Evolutionary conservation across 92 coral and sea anemone genomes (phyloP), one percentile per base, ranked within the genome.

Genomic region (Scolanthus callimorphus): DNA sequence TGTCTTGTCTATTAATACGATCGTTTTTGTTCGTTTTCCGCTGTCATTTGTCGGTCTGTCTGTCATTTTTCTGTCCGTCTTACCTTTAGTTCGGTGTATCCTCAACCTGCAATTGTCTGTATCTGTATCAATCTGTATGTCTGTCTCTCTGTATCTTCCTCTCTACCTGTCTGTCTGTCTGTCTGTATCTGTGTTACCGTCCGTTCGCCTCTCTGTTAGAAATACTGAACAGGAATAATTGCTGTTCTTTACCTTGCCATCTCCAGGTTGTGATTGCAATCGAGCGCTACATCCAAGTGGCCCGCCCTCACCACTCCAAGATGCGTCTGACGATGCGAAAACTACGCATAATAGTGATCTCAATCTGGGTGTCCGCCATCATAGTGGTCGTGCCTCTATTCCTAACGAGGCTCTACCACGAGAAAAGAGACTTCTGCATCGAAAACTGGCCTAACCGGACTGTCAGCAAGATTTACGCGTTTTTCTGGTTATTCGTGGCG

Each of bases 371-470:
- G 19, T 21, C 67, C 1, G 57, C 76, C 31, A 59, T 28, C 10
- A 30, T 69, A 22, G 41, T 69, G 3, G 27, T 28, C 67, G 27
- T 37, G 9, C 76, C 76, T 0, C 48, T 49, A 3, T 69, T 69
- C 58, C 50, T 69, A 52, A 47, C 76, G 41, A 46, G 51, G 20
- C n/a, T 12, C 10, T 69, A 11, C 27, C 50, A 49, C 26, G 25
- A 57, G 48, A 26, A 23, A 11, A 9, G 19, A 0, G 22, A 69
- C 49, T 57, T 69, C 68, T 69, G 76, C 43, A 49, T 57, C 2
- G 76, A 69, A 34, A 6, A 29, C 51, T 69, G 76, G 76, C 76
- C 76, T 3, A 48, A 31, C 17, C 17, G 25, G 2, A 57, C 67
- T 63, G 49, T 48, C 6, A 31, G 57, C 17, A 59, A 59, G 49